Evolutionary conservation across 2,797 vertebrate genomes (phyloP).

Genomic region (Crotalus adamanteus): DNA sequence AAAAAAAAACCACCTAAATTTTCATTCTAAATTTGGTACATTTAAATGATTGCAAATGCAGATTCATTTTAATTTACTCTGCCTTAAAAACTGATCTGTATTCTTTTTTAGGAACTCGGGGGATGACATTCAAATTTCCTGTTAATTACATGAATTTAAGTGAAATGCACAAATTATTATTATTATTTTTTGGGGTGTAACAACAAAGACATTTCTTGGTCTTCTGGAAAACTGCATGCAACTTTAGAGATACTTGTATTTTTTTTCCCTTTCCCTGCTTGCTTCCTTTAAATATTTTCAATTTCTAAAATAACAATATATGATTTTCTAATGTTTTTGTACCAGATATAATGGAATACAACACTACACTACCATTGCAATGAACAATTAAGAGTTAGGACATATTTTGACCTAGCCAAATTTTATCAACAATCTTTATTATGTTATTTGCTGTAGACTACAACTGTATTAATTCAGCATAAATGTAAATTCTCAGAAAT

Average conservation of each 20-base stretch:
- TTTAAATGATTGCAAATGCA: background rate
- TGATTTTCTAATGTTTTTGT: background rate
- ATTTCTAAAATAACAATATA: constrained; percentile 4
- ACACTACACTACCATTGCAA: background rate
- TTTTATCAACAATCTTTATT: background rate
- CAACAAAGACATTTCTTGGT: background rate
- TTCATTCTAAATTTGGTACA: background rate
- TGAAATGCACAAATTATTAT: background rate
- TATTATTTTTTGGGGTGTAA: background rate
- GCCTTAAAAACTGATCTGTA: background rate
- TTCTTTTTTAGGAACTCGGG: constrained; percentile 24
- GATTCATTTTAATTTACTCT: background rate
- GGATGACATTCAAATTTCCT: background rate
- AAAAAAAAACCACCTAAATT: background rate
- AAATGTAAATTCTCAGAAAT: background rate
- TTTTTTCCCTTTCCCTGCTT: background rate
- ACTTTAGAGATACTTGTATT: background rate
- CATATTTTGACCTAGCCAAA: background rate
- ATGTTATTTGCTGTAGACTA: background rate
- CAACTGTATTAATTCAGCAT: background rate
- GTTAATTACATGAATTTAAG: background rate
- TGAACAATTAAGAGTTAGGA: background rate
- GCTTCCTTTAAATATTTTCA: background rate
- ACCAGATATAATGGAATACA: background rate
- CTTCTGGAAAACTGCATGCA: background rate